Base-by-base conservation (phyloP, 1,140 invertebrate species). In the Chlorops oryzae region DNA sequence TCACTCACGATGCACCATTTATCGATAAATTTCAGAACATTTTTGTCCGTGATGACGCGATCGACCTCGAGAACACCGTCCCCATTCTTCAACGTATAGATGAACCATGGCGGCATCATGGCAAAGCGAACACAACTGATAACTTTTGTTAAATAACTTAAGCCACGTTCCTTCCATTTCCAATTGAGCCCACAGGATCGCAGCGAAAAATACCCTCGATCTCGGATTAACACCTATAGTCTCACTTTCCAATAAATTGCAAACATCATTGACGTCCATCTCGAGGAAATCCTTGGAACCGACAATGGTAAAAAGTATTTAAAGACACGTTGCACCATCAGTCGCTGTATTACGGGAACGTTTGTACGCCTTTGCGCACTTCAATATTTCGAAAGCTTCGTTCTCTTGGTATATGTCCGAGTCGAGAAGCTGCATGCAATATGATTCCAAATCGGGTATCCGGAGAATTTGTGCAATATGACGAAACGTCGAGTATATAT, bases 41-140 rank as follows among this genome's bases (percentile, higher is more conserved):
- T n/a, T n/a, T n/a, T n/a, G n/a, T n/a, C n/a, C n/a, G n/a, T n/a
- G n/a, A n/a, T n/a, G n/a, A n/a, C n/a, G n/a, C n/a, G n/a, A n/a
- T n/a, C n/a, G n/a, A n/a, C n/a, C n/a, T n/a, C n/a, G n/a, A n/a
- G n/a, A n/a, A n/a, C n/a, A n/a, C n/a, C n/a, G n/a, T n/a, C n/a
- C n/a, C 44, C 34, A 3, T 46, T 41, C 9, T 49, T 54, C 12
- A 59, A 18, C 0, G 7, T 27, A 6, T 51, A 54, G 18, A 59
- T 10, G 10, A 59, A 49, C 9, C 15, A 9, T 39, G 52, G 49
- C 2, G 51, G 51, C 38, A 54, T 15, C 12, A 35, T 46, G 2
- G 34, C n/a, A 7, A 59, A 59, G 18, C 58, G 54, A 15, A 59
- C 48, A 22, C 40, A 49, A 13, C 5, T n/a, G 54, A 59, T 54